phyloP scores from a whole-genome alignment of 2,113 vertebrate genomes.

The Lipotes vexillifer region DNA sequence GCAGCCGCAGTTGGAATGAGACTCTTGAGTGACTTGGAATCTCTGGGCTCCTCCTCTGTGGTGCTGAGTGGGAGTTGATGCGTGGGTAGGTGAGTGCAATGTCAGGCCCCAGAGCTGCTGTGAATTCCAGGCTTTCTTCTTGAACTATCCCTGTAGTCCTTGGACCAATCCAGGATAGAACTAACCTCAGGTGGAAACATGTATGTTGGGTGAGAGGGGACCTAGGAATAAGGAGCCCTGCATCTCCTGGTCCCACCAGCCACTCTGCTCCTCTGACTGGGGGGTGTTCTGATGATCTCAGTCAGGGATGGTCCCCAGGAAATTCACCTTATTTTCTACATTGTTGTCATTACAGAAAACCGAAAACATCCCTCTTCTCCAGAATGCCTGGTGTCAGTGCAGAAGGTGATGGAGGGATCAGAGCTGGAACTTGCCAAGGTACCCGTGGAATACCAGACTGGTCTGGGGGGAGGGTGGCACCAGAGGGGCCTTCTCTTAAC shows the following conservation, averaged over 20 bases:
- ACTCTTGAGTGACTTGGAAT: not conserved
- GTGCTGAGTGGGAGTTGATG: not conserved
- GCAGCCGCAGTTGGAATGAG: not conserved
- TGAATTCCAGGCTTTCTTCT: not conserved
- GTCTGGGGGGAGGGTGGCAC: not conserved
- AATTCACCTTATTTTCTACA: not conserved
- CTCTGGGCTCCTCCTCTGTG: not conserved
- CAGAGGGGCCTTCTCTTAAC: not conserved
- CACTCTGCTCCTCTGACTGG: not conserved
- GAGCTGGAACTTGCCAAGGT: constrained; percentile 93
- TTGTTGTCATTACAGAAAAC: constrained; percentile 78
- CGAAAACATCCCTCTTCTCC: constrained; percentile 78
- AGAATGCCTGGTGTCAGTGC: constrained; percentile 79
- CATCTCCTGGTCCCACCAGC: not conserved
- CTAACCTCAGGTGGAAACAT: not conserved
- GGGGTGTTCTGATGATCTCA: not conserved
- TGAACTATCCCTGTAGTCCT: not conserved
- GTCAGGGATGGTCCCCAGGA: not conserved
- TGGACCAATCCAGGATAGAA: not conserved
- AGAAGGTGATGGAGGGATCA: constrained; percentile 81
- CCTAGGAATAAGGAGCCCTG: not conserved
- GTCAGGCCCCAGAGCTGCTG: not conserved
- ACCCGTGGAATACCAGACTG: not conserved
- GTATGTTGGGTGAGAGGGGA: not conserved
- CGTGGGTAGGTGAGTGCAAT: not conserved